Base-by-base conservation (phyloP, 2,888 invertebrate species). In the Drosophila meridionalis region DNA sequence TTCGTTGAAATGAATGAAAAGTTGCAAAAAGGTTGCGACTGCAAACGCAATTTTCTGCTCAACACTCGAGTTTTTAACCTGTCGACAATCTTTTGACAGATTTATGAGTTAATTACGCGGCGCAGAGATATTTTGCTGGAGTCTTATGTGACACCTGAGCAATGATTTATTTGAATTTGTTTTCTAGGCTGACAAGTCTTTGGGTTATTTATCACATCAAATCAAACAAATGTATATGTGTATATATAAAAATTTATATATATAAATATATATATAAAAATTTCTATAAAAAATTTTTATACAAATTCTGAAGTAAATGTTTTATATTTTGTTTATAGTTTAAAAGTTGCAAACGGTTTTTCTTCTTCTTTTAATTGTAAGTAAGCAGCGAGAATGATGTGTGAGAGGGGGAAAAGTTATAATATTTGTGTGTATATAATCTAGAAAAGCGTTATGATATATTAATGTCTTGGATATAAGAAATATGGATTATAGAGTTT, bases 101-200 rank as follows among this genome's bases (percentile, higher is more conserved):
- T 89, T 85, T 85, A 85, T 89, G 87, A 73, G 79, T 89, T 89
- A 83, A 89, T 85, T 85, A 85, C 58, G 52, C 40, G 28, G 9
- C 4, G 6, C 3, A 26, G 7, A 7, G 47, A 32, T 50, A 12
- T 69, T 47, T 11, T 7, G 11, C 26, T 32, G 2, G n/a, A 34
- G 40, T 28, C 28, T 11, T n/a, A 56, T 11, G 14, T 20, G n/a
- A 3, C 12, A 34, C 28, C 11, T 42, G 11, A 68, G 30, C 57
- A 14, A 8, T 14, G 3, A 58, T 59, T 9, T 53, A 30, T 8
- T 56, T 36, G 8, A 45, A 53, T 32, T 8, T 59, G 30, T 14
- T 47, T 26, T 9, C 30, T 3, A 26, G 36, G 3, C 53, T 40
- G 26, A 48, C 36, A 48, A 30, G 1, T 40, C 50, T 40, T 47